These are phyloP conservation scores for Ceratosolen fusciceps DNA, from an alignment of 1,140 invertebrate genomes.

Conservation along the genomic window DNA sequence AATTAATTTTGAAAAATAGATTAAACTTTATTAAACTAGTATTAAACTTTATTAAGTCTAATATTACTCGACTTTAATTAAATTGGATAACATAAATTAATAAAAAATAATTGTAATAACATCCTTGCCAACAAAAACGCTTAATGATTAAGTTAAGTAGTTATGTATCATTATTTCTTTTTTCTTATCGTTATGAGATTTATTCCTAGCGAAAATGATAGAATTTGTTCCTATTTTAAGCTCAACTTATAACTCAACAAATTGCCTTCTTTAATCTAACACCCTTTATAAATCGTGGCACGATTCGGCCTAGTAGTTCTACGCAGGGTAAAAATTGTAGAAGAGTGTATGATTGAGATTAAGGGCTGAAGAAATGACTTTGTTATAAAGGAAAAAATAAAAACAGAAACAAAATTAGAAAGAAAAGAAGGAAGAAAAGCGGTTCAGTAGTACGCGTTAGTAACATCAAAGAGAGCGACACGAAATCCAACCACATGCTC, in stretches of 20 bases:
- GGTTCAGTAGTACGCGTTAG: constrained; percentile 70
- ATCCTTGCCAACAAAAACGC: no score
- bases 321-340: constrained; percentile 54
- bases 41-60: no score
- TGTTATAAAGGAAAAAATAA: constrained; percentile 61
- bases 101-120: no score
- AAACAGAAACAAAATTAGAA: constrained; percentile 12
- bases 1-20: no score
- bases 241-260: not conserved
- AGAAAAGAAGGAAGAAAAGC: constrained; percentile 61
- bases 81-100: no score
- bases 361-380: constrained; percentile 71
- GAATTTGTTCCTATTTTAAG: constrained; percentile 3
- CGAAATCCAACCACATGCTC: constrained; percentile 68
- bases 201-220: not conserved
- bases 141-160: no score
- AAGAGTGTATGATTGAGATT: constrained; percentile 68
- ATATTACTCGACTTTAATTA: no score
- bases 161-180: no score
- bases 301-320: not conserved
- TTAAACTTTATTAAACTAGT: no score
- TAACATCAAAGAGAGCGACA: constrained; percentile 72
- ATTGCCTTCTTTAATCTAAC: constrained; percentile 20
- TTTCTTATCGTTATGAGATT: not conserved
- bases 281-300: not conserved